Base-by-base conservation (phyloP, 2,888 invertebrate species). In the Cyclophora punctaria region DNA sequence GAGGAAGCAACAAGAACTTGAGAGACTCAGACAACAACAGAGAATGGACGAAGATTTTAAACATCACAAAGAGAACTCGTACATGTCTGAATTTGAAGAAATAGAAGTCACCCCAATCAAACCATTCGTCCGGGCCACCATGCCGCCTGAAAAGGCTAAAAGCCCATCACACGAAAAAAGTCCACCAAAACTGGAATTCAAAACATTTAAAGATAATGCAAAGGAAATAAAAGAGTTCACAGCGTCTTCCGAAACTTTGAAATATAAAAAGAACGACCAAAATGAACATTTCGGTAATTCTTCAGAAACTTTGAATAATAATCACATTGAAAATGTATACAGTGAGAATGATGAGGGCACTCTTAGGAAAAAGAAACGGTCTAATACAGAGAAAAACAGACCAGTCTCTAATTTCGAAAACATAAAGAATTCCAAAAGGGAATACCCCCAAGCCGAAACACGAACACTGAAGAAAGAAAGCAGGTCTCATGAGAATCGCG, bases 161-260 rank as follows among this genome's bases (percentile, higher is more conserved):
- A 84, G 75, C 53, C 60, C 77, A 7, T 73, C 85, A 3, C 83
- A 81, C 51, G 88, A 88, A 52, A 73, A 80, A 41, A 79, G 80
- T 48, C 81, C 86, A 34, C 76, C 84, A 5, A 86, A 87, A 70
- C 85, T 88, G 86, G 88, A 89, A 62, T 89, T 89, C 42, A 89
- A 89, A 73, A 89, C 89, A 2, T 89, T 89, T 51, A 89, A 89
- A 70, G 89, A 89, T 51, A 85, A 70, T 54, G 82, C 87, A 42
- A 88, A 89, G 63, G 89, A 89, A 68, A 73, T 89, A 2, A 86
- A 89, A 73, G 77, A 84, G 45, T 89, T 88, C 62, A 87, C 89
- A 45, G 89, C 87, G 34, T 89, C 89, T 50, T 89, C 89, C 44
- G 89, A 89, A 70, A 89, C 88, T 3, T 65, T 89, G 34, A 89